phyloP scores from a whole-genome alignment of 2,888 invertebrate genomes.

The Leptinotarsa rubiginosa region DNA sequence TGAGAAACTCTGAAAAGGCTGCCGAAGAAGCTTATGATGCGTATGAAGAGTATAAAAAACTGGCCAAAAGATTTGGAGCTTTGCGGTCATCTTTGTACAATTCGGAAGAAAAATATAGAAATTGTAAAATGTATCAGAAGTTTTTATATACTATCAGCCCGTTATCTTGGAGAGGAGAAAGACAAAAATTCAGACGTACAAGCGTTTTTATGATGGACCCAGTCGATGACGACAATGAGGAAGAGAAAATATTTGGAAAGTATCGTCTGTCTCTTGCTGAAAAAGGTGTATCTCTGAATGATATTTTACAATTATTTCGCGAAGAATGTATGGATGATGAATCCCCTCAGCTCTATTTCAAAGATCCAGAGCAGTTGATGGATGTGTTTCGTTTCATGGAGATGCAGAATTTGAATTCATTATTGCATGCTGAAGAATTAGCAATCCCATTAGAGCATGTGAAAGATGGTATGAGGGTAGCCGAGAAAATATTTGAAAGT shows the following conservation, averaged over 20 bases:
- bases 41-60: constrained; percentile 65
- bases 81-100: constrained; percentile 68
- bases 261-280: constrained; percentile 49
- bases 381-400: constrained; percentile 73
- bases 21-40: constrained; percentile 65
- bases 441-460: constrained; percentile 69
- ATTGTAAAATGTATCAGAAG: constrained; percentile 75
- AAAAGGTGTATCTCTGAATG: constrained; percentile 57
- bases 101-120: constrained; percentile 73
- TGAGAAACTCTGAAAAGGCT: constrained; percentile 68
- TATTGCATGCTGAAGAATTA: constrained; percentile 72
- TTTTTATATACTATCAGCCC: constrained; percentile 78
- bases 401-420: constrained; percentile 73
- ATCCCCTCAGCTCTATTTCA: constrained; percentile 71
- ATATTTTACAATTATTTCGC: constrained; percentile 67
- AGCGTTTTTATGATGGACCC: constrained; percentile 65
- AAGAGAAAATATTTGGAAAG: constrained; percentile 54
- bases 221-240: constrained; percentile 23
- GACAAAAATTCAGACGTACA: neutral
- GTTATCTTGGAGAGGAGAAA: constrained; percentile 67
- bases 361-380: constrained; percentile 69
- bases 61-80: constrained; percentile 64
- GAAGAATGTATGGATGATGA: constrained; percentile 65
- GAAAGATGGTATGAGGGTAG: constrained; percentile 65
- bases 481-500: constrained; percentile 63